Base-by-base conservation (phyloP, 23 tunicate genomes). In the Styela plicata region DNA sequence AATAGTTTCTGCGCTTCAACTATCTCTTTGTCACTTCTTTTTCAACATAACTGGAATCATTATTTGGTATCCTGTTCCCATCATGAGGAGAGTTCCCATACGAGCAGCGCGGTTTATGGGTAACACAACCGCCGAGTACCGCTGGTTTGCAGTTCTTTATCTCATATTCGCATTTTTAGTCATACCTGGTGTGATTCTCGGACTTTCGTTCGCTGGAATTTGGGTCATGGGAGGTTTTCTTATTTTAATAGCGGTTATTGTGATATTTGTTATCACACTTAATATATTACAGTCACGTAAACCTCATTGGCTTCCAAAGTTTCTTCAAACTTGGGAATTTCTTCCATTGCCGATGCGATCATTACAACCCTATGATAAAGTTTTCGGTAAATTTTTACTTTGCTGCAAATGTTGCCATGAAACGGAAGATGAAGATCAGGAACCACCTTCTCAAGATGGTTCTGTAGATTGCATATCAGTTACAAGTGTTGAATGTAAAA, bases 111-210 rank as follows among this genome's bases (percentile, higher is more conserved):
- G 64, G 31, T 68, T 75, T 36, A 66, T 88, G 27, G 98, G 98
- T 16, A 85, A 85, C 79, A 85, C 85, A 5, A 94, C 98, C 1
- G 98, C 92, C 33, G 90, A 82, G 63, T 94, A 94, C 69, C 84
- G 94, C 3, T 94, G 98, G 98, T 94, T 88, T 65, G 88, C 98
- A 27, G 88, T 87, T 2, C 24, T 84, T 34, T 92, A 92, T 68
- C 69, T 92, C 2, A 23, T 87, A 29, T 3, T 34, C 5, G 91
- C 82, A 27, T 92, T 92, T 52, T 87, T 92, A 34, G 1, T 87
- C 5, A 80, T 87, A n/a, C 97, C 97, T 10, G 74, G 37, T n/a
- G 28, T 84, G 20, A 65, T 87, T 10, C 78, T 92, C 21, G 91
- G 86, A 13, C 74, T 92, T 35, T 77, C 89, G 30, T 57, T 91